Evolutionary conservation across 2,113 vertebrate genomes (phyloP).

Genomic region (zebrafish (Danio rerio)): GRCz12tu NC_133178.1:19467501-19468000

Average conservation of each 20-base stretch:
- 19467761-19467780: slow-evolving; percentile 14
- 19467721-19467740: slow-evolving; percentile 9
- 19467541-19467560: neutral
- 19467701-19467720: slow-evolving; percentile 6
- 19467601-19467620: neutral
- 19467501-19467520: neutral
- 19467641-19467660: slow-evolving; percentile 3
- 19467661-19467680: slow-evolving; percentile 26
- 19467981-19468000: neutral
- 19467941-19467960: neutral
- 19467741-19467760: slow-evolving; percentile 5
- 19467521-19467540: neutral
- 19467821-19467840: slow-evolving; percentile 30
- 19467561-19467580: neutral
- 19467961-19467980: no score
- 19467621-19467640: neutral
- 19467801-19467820: slow-evolving; percentile 23
- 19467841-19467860: slow-evolving; percentile 59
- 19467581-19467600: neutral
- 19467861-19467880: slow-evolving; percentile 16
- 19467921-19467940: slow-evolving; percentile 37
- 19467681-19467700: slow-evolving; percentile 35
- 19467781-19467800: slow-evolving; percentile 26
- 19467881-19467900: neutral
- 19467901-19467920: slow-evolving; percentile 53